Evolutionary conservation across 2,888 invertebrate genomes (phyloP).

Genomic region (Zaprionus bogoriensis): DNA sequence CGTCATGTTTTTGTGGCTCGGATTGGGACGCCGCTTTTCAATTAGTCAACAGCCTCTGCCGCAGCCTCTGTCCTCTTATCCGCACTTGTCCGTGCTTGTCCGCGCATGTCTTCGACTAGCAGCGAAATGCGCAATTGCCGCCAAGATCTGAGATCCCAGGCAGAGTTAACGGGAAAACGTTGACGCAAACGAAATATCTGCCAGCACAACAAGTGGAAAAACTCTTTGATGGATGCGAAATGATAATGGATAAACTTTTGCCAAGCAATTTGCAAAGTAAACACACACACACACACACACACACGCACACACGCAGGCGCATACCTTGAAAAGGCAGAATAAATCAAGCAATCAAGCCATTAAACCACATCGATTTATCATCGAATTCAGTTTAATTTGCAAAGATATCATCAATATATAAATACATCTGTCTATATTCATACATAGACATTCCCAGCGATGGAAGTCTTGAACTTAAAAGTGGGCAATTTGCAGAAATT

Average conservation of each 20-base stretch:
- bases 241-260: constrained; percentile 22
- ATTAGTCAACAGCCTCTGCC: constrained; percentile 45
- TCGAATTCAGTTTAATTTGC: constrained; percentile 4
- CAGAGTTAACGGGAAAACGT: constrained; percentile 4
- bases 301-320: background rate
- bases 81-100: constrained; percentile 3
- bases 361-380: constrained; percentile 14
- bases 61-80: too few species aligned
- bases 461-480: background rate
- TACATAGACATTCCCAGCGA: background rate
- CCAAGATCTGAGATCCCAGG: too few species aligned
- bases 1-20: constrained; percentile 55
- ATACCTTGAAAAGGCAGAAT: constrained; percentile 3
- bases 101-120: constrained; percentile 16
- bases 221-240: constrained; percentile 33
- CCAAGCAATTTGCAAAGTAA: constrained; percentile 12
- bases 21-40: constrained; percentile 47
- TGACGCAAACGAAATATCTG: background rate
- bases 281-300: background rate
- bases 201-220: constrained; percentile 28
- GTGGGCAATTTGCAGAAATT: background rate
- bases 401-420: background rate
- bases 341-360: constrained; percentile 8
- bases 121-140: too few species aligned
- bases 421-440: background rate